Evolutionary conservation across 2,888 invertebrate species (phyloP).

Genomic region (Diarsia mendica): DNA sequence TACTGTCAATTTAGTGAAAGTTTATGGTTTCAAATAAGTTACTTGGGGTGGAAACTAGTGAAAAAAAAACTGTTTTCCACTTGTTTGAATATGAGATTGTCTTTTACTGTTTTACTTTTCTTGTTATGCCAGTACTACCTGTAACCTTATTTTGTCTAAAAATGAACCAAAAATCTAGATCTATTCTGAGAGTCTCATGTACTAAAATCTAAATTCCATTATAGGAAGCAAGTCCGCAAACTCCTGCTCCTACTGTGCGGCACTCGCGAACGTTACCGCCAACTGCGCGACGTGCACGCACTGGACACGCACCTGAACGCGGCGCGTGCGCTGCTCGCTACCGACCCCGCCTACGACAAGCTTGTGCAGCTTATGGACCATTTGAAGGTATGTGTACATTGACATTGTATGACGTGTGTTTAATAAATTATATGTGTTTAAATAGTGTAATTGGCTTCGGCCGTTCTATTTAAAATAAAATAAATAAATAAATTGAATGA

Average conservation of each 20-base stretch:
- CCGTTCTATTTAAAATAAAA: too few relatives aligned
- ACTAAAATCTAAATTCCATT: not conserved
- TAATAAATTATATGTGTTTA: too few relatives aligned
- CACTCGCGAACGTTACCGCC: slow-evolving; percentile 98
- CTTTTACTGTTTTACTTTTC: too few relatives aligned
- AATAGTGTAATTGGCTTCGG: too few relatives aligned
- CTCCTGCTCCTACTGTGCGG: slow-evolving; percentile 97
- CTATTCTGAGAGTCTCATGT: not conserved
- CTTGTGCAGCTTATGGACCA: slow-evolving; percentile 98
- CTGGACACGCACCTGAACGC: slow-evolving; percentile 96
- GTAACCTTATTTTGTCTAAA: not conserved
- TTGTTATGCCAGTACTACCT: too few relatives aligned
- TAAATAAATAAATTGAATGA: too few relatives aligned
- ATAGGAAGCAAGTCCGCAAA: slow-evolving; percentile 96
- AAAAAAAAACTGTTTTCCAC: too few relatives aligned
- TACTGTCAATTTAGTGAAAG: not conserved
- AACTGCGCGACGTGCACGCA: slow-evolving; percentile 97
- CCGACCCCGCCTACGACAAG: slow-evolving; percentile 95
- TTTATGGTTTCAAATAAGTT: not conserved
- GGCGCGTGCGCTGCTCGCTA: slow-evolving; percentile 85
- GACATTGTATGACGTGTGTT: too few relatives aligned
- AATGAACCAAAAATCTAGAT: not conserved
- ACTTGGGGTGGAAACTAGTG: not conserved
- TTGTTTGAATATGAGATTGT: too few relatives aligned
- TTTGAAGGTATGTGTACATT: slow-evolving; percentile 91